Conservation (phyloP, 2,113 vertebrate species). For the Cryptotis parvus region DNA sequence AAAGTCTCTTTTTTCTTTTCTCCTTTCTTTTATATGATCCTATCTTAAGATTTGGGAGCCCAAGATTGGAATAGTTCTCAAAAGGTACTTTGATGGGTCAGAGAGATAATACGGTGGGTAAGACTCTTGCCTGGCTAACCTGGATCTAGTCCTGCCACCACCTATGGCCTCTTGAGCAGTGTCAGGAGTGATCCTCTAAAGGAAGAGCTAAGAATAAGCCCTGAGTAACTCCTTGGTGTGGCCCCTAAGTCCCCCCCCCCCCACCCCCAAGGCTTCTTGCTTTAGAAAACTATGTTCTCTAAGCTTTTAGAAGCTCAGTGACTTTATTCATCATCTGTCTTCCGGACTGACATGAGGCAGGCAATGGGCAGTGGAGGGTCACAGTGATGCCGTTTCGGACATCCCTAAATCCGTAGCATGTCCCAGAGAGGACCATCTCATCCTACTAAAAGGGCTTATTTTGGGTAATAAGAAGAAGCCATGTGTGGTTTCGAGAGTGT, state of each 20-base stretch:
- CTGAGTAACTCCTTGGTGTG: no score
- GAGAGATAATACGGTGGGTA: no score
- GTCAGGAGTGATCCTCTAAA: no score
- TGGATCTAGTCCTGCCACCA: no score
- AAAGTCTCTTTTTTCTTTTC: background rate
- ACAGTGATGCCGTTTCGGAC: background rate
- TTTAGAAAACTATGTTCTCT: background rate
- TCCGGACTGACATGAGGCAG: no score
- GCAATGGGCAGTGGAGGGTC: fast-evolving
- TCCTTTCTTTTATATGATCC: background rate
- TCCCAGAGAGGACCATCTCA: background rate
- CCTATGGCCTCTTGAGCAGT: no score
- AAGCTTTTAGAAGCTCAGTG: background rate
- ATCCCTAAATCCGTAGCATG: background rate
- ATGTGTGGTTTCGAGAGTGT: background rate
- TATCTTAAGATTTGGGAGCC: background rate
- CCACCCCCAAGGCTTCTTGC: background rate
- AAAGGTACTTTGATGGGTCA: background rate
- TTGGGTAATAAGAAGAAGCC: conserved; percentile 5
- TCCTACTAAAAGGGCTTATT: background rate
- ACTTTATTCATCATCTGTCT: background rate
- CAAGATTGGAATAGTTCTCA: background rate
- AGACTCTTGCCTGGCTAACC: no score
- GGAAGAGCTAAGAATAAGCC: no score
- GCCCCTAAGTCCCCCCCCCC: fast-evolving